Percentiles rank a stretch among this genome's conserved stretches.
Conservation (phyloP, 1,140 invertebrate genomes). For the Achatina immaculata region DNA sequence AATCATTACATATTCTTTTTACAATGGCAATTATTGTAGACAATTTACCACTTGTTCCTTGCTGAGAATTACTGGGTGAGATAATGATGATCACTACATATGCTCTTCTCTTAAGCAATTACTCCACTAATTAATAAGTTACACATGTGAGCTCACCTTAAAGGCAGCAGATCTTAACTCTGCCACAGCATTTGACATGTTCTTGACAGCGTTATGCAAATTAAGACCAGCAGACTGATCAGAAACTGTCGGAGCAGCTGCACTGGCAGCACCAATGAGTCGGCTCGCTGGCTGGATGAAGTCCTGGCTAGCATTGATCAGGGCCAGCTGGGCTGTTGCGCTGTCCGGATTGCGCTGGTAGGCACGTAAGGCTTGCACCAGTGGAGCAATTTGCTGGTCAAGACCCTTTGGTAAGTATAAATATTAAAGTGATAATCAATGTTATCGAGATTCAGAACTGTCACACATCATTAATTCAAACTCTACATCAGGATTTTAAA, state of each 20-base stretch:
- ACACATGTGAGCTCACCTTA: no score
- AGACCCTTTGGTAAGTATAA: conserved; percentile 73
- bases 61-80: no score
- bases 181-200: conserved; percentile 81
- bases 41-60: no score
- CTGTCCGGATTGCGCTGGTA: conserved; percentile 81
- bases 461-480: no score
- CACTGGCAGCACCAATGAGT: conserved; percentile 82
- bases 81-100: no score
- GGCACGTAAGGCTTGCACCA: conserved; percentile 86
- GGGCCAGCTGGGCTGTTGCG: conserved; percentile 82
- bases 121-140: no score
- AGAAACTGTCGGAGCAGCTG: conserved; percentile 87
- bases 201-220: conserved; percentile 80
- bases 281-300: conserved; percentile 81
- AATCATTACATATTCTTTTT: no score
- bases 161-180: conserved; percentile 85
- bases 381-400: conserved; percentile 83
- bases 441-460: no score
- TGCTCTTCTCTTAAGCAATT: no score
- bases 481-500: no score
- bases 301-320: conserved; percentile 89
- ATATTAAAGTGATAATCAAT: no score
- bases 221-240: conserved; percentile 85
- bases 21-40: no score